Percentiles rank a stretch among this genome's conserved stretches.
These are phyloP conservation scores for Ramphastos sulfuratus DNA, from an alignment of 2,113 vertebrate species.

Conservation along the genomic window DNA sequence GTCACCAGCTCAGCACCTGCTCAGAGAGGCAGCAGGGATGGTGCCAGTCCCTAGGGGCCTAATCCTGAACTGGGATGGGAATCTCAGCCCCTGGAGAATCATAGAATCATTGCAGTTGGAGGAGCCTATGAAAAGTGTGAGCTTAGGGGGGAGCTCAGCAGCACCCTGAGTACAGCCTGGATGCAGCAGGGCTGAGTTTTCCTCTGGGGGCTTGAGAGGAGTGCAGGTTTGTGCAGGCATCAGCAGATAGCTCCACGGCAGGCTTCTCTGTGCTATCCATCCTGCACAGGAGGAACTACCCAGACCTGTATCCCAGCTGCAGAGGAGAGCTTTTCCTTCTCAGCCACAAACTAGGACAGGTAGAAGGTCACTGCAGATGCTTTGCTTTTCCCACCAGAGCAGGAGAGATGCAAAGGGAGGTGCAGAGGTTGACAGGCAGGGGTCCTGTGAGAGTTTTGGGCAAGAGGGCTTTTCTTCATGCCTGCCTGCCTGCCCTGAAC, in stretches of 20 bases:
- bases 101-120: not conserved
- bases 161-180: fast-evolving
- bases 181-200: not conserved
- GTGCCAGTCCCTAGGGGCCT: too few species aligned
- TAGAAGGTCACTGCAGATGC: not conserved
- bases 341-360: not conserved
- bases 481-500: not conserved
- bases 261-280: fast-evolving
- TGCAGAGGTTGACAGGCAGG: fast-evolving
- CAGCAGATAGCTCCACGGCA: not conserved
- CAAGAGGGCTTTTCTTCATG: not conserved
- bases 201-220: not conserved
- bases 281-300: not conserved
- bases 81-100: not conserved
- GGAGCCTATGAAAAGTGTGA: not conserved
- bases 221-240: not conserved
- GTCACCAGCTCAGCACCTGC: not conserved
- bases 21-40: not conserved
- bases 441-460: not conserved
- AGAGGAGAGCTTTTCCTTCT: not conserved
- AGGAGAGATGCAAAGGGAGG: not conserved
- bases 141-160: not conserved
- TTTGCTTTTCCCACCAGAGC: not conserved
- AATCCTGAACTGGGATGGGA: not conserved
- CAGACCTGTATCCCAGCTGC: not conserved